Conservation (phyloP, 53 echinoderm and acorn worm species). For the Mesocentrotus franciscanus region DNA sequence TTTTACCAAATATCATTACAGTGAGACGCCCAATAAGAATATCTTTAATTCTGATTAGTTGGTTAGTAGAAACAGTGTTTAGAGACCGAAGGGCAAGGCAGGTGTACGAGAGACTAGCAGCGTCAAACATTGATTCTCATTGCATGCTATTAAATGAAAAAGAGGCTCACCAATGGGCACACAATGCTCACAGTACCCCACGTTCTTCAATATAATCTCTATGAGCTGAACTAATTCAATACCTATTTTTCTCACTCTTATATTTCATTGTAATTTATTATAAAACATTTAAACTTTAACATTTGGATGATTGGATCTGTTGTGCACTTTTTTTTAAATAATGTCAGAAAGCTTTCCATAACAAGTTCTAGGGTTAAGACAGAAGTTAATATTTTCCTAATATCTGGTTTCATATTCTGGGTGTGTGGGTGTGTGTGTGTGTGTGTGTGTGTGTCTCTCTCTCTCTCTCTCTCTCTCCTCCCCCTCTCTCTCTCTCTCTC, state of each 20-base stretch:
- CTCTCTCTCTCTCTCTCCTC: no score
- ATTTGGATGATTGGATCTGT: no score
- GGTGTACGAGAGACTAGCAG: conserved; percentile 52
- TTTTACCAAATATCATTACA: not conserved
- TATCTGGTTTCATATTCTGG: no score
- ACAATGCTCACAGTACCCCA: not conserved
- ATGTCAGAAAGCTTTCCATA: no score
- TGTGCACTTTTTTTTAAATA: no score
- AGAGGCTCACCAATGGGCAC: conserved; percentile 32
- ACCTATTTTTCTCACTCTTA: not conserved
- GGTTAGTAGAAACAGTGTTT: not conserved
- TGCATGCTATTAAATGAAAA: conserved; percentile 54
- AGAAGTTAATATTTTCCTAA: no score
- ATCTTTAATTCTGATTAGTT: not conserved
- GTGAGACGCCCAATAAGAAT: not conserved
- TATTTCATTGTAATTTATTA: not conserved
- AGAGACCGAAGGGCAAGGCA: conserved; percentile 46
- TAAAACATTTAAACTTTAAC: no score
- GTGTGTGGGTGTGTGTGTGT: no score
- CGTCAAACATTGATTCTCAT: conserved; percentile 57
- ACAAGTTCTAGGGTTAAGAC: no score
- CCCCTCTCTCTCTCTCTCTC: no score
- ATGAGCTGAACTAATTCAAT: not conserved
- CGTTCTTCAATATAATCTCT: not conserved
- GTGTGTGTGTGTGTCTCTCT: no score